Evolutionary conservation across 2,797 vertebrate species (phyloP).

Genomic region (Hybognathus amarus): DNA sequence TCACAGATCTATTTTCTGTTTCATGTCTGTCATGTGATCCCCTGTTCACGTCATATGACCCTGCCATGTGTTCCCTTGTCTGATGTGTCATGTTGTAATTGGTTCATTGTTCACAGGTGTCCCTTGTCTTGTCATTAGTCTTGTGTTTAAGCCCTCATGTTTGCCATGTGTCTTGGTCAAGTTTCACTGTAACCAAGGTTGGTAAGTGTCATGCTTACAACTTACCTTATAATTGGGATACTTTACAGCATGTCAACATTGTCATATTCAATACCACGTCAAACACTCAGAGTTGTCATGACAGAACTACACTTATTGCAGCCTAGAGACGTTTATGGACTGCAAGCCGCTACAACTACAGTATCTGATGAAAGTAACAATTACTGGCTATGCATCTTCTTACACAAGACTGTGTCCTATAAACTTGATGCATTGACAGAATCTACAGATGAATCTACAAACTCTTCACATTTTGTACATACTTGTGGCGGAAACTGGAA

Average conservation of each 20-base stretch:
- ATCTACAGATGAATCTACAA: neutral
- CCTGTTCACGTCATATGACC: too few species aligned
- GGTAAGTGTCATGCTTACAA: too few species aligned
- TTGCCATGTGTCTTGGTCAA: too few species aligned
- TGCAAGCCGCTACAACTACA: neutral
- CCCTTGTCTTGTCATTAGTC: too few species aligned
- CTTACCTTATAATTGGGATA: too few species aligned
- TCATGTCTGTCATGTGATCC: too few species aligned
- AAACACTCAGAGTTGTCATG: neutral
- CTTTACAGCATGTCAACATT: neutral
- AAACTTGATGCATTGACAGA: neutral
- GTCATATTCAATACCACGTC: neutral
- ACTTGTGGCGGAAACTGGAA: neutral
- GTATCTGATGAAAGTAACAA: neutral
- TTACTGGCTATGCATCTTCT: neutral
- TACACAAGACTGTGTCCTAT: neutral
- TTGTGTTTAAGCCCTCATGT: too few species aligned
- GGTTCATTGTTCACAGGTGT: too few species aligned
- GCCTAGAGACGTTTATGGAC: neutral
- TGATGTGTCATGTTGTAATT: too few species aligned
- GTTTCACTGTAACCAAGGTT: too few species aligned
- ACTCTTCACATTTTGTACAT: neutral
- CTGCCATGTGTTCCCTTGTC: too few species aligned
- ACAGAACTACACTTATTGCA: neutral
- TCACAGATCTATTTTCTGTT: too few species aligned